Percentiles rank a stretch among this genome's conserved stretches.
phyloP scores from a whole-genome alignment of 2,888 invertebrate species.

The Sabellastarte sp. region DNA sequence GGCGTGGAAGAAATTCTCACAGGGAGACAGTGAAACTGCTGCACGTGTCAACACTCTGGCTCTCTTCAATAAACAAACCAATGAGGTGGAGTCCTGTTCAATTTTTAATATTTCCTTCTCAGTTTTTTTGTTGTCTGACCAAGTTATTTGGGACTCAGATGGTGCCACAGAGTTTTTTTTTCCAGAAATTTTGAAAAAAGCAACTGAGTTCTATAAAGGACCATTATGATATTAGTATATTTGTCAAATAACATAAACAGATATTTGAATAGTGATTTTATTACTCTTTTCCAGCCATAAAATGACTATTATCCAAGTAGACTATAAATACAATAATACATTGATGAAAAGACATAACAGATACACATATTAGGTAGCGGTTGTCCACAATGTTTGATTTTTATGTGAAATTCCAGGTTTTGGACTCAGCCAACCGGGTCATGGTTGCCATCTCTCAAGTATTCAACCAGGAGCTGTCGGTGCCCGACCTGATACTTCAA shows the following conservation, averaged over 20 bases:
- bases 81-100: slow-evolving; percentile 34
- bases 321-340: too few species aligned
- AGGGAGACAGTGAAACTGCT: slow-evolving; percentile 74
- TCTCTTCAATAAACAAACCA: slow-evolving; percentile 71
- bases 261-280: too few species aligned
- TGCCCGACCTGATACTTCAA: slow-evolving; percentile 37
- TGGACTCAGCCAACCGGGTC: slow-evolving; percentile 45
- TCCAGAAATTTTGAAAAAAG: too few species aligned
- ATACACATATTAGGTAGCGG: neutral
- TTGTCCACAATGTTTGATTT: neutral
- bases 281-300: too few species aligned
- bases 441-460: slow-evolving; percentile 44
- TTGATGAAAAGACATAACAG: too few species aligned
- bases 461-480: slow-evolving; percentile 40
- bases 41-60: slow-evolving; percentile 74
- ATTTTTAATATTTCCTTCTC: neutral
- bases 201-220: too few species aligned
- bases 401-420: slow-evolving; percentile 35
- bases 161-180: too few species aligned
- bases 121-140: neutral
- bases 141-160: too few species aligned
- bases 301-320: too few species aligned
- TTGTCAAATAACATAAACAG: too few species aligned
- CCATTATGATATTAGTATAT: too few species aligned
- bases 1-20: slow-evolving; percentile 71